phyloP scores from a whole-genome alignment of 2,888 invertebrate species.

The Lasioglossum marginatum region DNA sequence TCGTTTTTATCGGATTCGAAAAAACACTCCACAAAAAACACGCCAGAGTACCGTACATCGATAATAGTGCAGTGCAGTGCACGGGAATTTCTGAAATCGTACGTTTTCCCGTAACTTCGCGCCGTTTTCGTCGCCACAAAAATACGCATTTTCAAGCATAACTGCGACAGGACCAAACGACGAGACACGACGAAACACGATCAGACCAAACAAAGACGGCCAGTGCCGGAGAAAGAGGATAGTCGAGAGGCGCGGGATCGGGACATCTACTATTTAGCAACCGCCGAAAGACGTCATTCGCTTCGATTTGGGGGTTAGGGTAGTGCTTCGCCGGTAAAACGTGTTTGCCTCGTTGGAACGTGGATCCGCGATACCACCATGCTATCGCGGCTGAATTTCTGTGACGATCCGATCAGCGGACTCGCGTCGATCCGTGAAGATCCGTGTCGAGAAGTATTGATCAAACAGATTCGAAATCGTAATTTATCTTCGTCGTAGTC shows the following conservation, averaged over 20 bases:
- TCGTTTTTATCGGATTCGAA: conserved; percentile 29
- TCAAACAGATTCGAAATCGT: neutral
- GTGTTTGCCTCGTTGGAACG: conserved; percentile 48
- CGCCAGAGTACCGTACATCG: conserved; percentile 24
- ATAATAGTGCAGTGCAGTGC: conserved; percentile 71
- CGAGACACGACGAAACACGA: conserved; percentile 22
- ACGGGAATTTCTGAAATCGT: conserved; percentile 22
- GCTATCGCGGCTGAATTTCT: neutral
- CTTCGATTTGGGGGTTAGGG: conserved; percentile 57
- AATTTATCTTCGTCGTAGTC: conserved; percentile 19
- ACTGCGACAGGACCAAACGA: conserved; percentile 26
- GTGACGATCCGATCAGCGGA: neutral
- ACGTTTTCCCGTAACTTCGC: conserved; percentile 25
- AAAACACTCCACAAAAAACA: conserved; percentile 15
- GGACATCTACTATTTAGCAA: conserved; percentile 5
- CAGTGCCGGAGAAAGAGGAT: conserved; percentile 13
- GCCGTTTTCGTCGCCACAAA: conserved; percentile 3
- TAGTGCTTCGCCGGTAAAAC: conserved; percentile 53
- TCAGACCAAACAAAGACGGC: conserved; percentile 12
- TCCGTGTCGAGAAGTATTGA: neutral
- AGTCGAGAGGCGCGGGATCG: conserved; percentile 28
- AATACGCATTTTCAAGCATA: neutral
- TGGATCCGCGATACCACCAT: conserved; percentile 10
- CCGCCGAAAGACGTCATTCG: conserved; percentile 52
- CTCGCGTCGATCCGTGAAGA: neutral